Evolutionary conservation across 2,797 vertebrate genomes (phyloP), one percentile per base, ranked within the genome.

Genomic region (Psittacula echo): DNA sequence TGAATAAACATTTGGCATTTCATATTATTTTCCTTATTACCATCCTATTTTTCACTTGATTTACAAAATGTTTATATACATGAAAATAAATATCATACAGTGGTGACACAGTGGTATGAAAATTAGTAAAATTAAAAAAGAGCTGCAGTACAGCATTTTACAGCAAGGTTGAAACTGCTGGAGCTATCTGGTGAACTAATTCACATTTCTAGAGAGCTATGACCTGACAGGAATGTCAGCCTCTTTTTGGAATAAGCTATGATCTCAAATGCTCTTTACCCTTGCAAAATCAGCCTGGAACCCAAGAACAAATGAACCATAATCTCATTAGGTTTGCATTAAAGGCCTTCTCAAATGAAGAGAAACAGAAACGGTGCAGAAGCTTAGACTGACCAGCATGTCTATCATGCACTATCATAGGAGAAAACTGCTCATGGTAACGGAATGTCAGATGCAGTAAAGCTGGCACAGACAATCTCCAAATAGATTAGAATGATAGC

Each of bases 251-350:
- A 73, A 67, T 51, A 84, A 75, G 73, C 32, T 53, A 48, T 61
- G n/a, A 89, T 80, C 87, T 80, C 56, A 92, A 71, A 77, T 61
- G 41, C 61, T 45, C 78, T 89, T 89, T 88, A 80, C 18, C 34
- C 45, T 95, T 87, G 83, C 80, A 89, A 91, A 89, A 45, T 85
- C 39, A 29, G 23, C 53, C 73, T 80, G 32, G 70, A 94, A 91
- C 19, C 14, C 41, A 74, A 54, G 84, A 92, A 62, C 21, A 79
- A 93, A 90, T 58, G 67, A 92, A 87, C 44, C 27, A 37, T 91
- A 73, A 95, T 80, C 68, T 85, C 51, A 61, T 80, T 58, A 87
- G 9, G 11, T 80, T 86, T 83, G 76, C 65, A 74, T 61, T 87
- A 89, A 92, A 80, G 41, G 47, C 44, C 42, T 65, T 83, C 78